phyloP scores from a whole-genome alignment of 2,113 vertebrate species.

The Artemisiospiza belli region DNA sequence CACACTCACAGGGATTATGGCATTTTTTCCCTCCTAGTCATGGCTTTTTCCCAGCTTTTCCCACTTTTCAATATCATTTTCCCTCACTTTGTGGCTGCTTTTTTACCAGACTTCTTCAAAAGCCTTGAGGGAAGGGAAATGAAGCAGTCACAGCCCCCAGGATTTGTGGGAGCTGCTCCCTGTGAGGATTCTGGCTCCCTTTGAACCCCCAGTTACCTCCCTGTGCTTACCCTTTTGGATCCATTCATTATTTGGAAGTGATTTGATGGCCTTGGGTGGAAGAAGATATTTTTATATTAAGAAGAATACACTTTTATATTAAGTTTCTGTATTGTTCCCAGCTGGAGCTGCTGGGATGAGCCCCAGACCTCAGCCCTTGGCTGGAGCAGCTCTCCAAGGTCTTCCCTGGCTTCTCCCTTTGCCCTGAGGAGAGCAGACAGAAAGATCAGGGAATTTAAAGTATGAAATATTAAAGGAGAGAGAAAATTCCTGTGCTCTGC shows the following conservation, averaged over 20 bases:
- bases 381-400: not conserved
- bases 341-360: not conserved
- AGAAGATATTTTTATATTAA: not conserved
- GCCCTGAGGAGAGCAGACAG: not conserved
- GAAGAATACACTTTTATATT: not conserved
- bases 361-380: not conserved
- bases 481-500: not conserved
- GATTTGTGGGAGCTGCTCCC: not conserved
- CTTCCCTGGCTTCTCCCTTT: not conserved
- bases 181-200: not conserved
- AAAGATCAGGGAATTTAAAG: not conserved
- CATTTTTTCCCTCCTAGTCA: not conserved
- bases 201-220: not conserved
- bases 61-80: not conserved
- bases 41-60: not conserved
- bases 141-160: not conserved
- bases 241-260: not conserved
- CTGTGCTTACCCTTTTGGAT: not conserved
- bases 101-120: not conserved
- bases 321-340: not conserved
- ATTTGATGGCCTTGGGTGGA: not conserved
- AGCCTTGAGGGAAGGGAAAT: not conserved
- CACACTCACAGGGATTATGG: not conserved
- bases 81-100: not conserved
- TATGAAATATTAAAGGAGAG: not conserved